Evolutionary conservation across 1,140 invertebrate genomes (phyloP), one percentile per base, ranked within the genome.

Genomic region (Aphis craccivora): DNA sequence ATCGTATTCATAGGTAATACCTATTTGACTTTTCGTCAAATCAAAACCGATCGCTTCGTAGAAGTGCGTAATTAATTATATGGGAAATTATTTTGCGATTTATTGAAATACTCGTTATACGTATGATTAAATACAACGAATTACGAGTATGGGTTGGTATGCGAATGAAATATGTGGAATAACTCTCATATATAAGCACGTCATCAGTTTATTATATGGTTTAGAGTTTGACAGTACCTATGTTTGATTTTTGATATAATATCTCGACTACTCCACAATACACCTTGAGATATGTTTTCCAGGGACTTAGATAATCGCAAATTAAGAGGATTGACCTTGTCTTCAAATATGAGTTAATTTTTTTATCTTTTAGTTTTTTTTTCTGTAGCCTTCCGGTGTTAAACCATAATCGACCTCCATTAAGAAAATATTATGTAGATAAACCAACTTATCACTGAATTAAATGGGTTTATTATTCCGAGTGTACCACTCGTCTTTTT

Each of bases 341-440:
- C 83, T 40, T 43, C 37, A 84, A 84, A 84, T 84, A 40, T 25
- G 37, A 84, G 83, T 84, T 84, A 14, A 43, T 23, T 83, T 37
- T 37, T 83, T 83, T 83, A 83, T 83, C 76, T 84, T 43, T 84
- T 43, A 35, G 60, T 84, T 84, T 37, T 84, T 84, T 84, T 84
- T 40, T 9, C 23, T 37, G 11, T n/a, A 88, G 45, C 30, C 86
- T 88, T 88, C 86, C 86, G 45, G 86, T 48, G 25, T 51, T 88
- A n/a, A n/a, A 48, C 45, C n/a, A 35, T 87, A 20, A 89, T 89
- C 35, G 88, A 89, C 88, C 88, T 89, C 88, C 88, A 45, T 40
- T 35, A 37, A 22, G 11, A 37, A 89, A 89, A 55, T 37, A 37
- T n/a, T 51, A 89, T 4, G 25, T 43, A 76, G 20, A 48, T 48